Percentiles rank a stretch among this genome's conserved stretches.
Conservation (phyloP, 2,888 invertebrate species). For the Monochamus alternatus region DNA sequence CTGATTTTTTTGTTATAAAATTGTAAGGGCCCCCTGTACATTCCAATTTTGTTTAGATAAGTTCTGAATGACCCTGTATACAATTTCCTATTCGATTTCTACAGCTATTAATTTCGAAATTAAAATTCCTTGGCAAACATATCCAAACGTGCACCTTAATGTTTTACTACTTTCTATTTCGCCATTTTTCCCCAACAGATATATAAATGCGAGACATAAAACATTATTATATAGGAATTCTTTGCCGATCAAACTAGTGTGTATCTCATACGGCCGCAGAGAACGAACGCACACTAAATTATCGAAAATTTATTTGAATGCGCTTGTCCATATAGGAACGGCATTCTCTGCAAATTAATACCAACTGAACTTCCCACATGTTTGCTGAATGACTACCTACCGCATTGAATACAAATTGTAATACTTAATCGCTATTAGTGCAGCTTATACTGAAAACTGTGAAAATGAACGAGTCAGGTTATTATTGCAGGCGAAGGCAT, state of each 20-base stretch:
- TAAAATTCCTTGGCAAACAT: too few species aligned
- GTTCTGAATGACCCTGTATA: too few species aligned
- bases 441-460: conserved; percentile 25
- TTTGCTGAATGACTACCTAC: conserved; percentile 49
- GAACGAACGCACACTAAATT: conserved; percentile 50
- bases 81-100: too few species aligned
- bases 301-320: conserved; percentile 45
- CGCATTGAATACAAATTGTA: conserved; percentile 45
- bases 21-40: too few species aligned
- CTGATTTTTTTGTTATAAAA: too few species aligned
- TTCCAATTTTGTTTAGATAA: too few species aligned
- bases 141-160: too few species aligned
- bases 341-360: conserved; percentile 48
- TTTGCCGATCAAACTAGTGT: conserved; percentile 48
- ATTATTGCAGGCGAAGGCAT: background rate
- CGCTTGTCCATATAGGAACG: conserved; percentile 46
- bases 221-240: conserved; percentile 32
- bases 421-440: conserved; percentile 24
- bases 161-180: background rate
- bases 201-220: conserved; percentile 10
- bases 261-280: conserved; percentile 42
- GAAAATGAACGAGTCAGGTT: conserved; percentile 11
- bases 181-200: background rate
- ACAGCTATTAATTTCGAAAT: too few species aligned
- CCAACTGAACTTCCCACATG: conserved; percentile 50